Percentiles rank a stretch among this genome's conserved stretches.
These are phyloP conservation scores for Noctua pronuba DNA, from an alignment of 2,888 invertebrate species.

Conservation along the genomic window DNA sequence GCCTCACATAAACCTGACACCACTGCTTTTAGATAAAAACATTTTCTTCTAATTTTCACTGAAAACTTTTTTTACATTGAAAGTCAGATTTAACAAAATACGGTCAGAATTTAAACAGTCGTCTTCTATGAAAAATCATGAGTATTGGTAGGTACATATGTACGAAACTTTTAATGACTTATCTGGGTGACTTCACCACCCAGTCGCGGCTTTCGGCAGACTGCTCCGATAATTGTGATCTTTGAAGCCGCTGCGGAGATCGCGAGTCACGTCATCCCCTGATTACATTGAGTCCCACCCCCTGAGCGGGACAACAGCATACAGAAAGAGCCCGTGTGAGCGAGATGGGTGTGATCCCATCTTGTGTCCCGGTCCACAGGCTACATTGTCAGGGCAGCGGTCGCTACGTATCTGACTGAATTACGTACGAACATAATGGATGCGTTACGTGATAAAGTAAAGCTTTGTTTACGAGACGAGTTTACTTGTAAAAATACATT, in stretches of 20 bases:
- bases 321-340: conserved; percentile 68
- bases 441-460: conserved; percentile 71
- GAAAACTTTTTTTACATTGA: conserved; percentile 28
- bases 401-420: conserved; percentile 84
- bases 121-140: conserved; percentile 38
- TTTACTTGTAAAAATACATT: conserved; percentile 5
- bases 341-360: conserved; percentile 90
- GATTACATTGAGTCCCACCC: conserved; percentile 90
- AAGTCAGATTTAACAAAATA: conserved; percentile 19
- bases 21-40: conserved; percentile 48
- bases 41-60: conserved; percentile 58
- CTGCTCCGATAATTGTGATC: conserved; percentile 90
- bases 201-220: conserved; percentile 89
- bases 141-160: conserved; percentile 62
- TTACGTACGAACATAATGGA: conserved; percentile 80
- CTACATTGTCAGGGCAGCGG: conserved; percentile 89
- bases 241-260: conserved; percentile 89
- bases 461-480: conserved; percentile 48
- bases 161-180: conserved; percentile 80
- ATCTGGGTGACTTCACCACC: conserved; percentile 85
- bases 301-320: conserved; percentile 79
- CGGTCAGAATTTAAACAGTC: conserved; percentile 26
- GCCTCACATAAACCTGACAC: conserved; percentile 56
- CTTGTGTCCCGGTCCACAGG: conserved; percentile 91
- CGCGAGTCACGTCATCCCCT: conserved; percentile 91